These are phyloP conservation scores for Microctenopoma lineatum DNA, from an alignment of 2,797 vertebrate species.

Conservation along the genomic window DNA sequence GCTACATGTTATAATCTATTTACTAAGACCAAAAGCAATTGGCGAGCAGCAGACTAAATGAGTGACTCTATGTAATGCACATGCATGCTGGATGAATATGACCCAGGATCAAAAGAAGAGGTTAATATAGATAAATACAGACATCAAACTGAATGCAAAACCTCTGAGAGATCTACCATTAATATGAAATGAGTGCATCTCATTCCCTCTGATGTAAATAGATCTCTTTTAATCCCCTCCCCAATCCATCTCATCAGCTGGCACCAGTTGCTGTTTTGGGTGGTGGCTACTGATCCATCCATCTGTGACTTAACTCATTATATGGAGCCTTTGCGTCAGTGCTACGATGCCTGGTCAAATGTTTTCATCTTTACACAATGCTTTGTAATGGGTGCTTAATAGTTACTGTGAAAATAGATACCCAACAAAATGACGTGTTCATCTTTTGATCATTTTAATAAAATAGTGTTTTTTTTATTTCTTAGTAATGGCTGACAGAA, in stretches of 20 bases:
- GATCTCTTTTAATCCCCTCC: constrained; percentile 19
- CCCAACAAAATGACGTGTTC: neutral
- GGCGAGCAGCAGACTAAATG: neutral
- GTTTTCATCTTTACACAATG: neutral
- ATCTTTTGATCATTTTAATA: constrained; percentile 8
- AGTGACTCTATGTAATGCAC: constrained; percentile 4
- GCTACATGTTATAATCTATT: constrained; percentile 20
- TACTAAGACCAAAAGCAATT: neutral
- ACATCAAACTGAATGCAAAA: constrained; percentile 38
- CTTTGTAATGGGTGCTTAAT: neutral
- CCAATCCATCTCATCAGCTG: constrained; percentile 20
- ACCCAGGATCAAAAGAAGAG: constrained; percentile 22
- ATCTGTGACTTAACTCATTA: constrained; percentile 17
- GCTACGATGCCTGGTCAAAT: neutral
- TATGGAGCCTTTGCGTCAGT: constrained; percentile 1
- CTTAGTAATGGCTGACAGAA: neutral
- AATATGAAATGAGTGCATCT: constrained; percentile 33
- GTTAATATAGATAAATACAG: constrained; percentile 15
- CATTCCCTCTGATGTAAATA: constrained; percentile 28
- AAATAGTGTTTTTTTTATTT: neutral
- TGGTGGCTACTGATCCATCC: constrained; percentile 25
- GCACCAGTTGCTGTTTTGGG: constrained; percentile 12
- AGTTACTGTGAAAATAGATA: constrained; percentile 7
- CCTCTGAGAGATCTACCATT: constrained; percentile 21
- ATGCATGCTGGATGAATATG: constrained; percentile 8